A percentile compares a stretch with the other conserved stretches of the same genome.
Evolutionary conservation across 2,797 vertebrate species (phyloP).

Genomic region (Glyptemys insculpta): DNA sequence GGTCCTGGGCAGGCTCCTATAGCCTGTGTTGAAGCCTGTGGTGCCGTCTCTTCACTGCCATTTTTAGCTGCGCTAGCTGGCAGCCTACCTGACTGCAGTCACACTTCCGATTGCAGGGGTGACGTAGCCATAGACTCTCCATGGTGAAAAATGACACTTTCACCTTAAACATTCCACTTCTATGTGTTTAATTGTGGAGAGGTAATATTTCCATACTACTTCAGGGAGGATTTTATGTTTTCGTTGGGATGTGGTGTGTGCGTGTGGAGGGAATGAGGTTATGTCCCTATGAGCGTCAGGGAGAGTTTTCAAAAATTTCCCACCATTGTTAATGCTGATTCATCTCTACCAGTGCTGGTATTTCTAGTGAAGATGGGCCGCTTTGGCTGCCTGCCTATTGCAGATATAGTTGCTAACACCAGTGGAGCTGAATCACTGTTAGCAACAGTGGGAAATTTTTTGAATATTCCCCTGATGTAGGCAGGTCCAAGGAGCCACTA

Average conservation of each 20-base stretch:
- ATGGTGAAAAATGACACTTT: neutral
- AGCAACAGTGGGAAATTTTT: neutral
- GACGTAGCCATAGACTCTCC: neutral
- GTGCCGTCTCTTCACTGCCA: neutral
- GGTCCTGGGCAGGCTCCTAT: no score
- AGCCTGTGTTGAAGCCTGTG: neutral
- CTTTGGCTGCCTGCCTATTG: neutral
- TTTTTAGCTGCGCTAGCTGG: neutral
- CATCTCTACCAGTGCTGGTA: neutral
- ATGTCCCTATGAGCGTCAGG: neutral
- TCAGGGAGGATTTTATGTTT: neutral
- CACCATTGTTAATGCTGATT: neutral
- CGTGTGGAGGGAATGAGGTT: neutral
- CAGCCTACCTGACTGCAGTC: neutral
- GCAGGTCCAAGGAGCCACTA: neutral
- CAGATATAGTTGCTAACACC: neutral
- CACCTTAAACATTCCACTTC: neutral
- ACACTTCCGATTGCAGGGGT: neutral
- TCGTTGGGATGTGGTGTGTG: neutral
- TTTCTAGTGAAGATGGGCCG: neutral
- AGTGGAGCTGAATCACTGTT: neutral
- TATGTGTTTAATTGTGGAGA: neutral
- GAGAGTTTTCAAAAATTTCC: conserved; percentile 10
- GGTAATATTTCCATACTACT: neutral
- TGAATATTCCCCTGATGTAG: neutral